Evolutionary conservation across 2,888 invertebrate genomes (phyloP), one percentile per base, ranked within the genome.

Genomic region (Synergus gifuensis): DNA sequence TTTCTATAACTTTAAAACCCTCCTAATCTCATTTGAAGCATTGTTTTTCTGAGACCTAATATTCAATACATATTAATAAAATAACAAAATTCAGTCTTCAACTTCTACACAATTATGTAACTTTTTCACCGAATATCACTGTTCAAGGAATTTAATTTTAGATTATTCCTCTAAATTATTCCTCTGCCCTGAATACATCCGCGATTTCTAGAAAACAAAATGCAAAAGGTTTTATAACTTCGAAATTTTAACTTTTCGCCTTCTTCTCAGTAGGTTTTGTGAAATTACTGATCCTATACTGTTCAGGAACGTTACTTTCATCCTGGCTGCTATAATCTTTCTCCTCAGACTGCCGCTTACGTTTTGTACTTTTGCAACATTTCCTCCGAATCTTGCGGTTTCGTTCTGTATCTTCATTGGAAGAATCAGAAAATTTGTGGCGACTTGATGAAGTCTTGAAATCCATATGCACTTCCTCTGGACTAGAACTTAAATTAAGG

Each of bases 81-180:
- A 40, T 66, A 40, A 66, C n/a, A 36, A 73, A 54, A 73, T 54
- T 73, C 73, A 73, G 73, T 73, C 73, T 73, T 73, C 11, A 73
- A 54, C 22, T 73, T 73, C 49, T 36, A 49, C 7, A 54, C 16
- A 49, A 49, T 73, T n/a, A 73, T 49, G 28, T 73, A 9, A 36
- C 2, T 54, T 49, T 49, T 49, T n/a, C 1, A 58, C 22, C 60
- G 18, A 60, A 22, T 60, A 18, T 60, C 22, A 60, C 60, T 73
- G 11, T 14, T 69, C 5, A n/a, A 54, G 73, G 54, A 54, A 73
- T 54, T 73, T 28, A 12, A 63, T 22, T 22, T 44, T 4, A 67
- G 44, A 67, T 44, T 22, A 73, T 54, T n/a, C 73, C 36, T 69
- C 22, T 14, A 28, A 49, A 49, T 28, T 49, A 22, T 54, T 54